Conservation (phyloP, 2,888 invertebrate species). For the Cacoxenus indagator region DNA sequence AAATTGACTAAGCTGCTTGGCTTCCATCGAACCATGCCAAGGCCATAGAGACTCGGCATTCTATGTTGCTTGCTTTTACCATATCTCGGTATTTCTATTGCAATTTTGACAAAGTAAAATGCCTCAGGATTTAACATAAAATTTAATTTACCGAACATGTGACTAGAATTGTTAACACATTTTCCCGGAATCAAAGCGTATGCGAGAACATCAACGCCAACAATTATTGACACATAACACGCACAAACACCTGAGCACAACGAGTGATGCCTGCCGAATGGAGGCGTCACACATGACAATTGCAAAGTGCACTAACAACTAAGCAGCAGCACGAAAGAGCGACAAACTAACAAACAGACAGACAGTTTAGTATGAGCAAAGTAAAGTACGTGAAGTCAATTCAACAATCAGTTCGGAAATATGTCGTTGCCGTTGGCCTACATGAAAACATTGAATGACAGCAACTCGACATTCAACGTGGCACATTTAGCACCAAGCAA, state of each 20-base stretch:
- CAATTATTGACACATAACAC: slow-evolving; percentile 25
- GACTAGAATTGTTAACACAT: slow-evolving; percentile 23
- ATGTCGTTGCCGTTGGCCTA: slow-evolving; percentile 20
- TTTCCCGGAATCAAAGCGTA: slow-evolving; percentile 8
- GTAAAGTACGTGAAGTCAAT: slow-evolving; percentile 27
- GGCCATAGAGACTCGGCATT: no score
- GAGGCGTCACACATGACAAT: background rate
- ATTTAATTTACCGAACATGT: slow-evolving; percentile 18
- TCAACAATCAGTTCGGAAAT: slow-evolving; percentile 15
- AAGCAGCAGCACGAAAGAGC: background rate
- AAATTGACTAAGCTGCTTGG: no score
- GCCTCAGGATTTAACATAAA: slow-evolving; percentile 12
- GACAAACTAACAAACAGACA: slow-evolving; percentile 15
- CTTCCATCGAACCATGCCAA: no score
- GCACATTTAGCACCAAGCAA: slow-evolving; percentile 42
- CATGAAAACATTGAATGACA: background rate
- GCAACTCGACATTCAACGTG: slow-evolving; percentile 40
- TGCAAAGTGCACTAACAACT: slow-evolving; percentile 10
- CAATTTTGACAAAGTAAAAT: background rate
- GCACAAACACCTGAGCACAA: slow-evolving; percentile 26
- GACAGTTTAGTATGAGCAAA: slow-evolving; percentile 19
- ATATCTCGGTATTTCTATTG: background rate
- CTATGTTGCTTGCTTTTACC: no score
- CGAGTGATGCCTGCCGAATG: background rate
- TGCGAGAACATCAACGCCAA: background rate